phyloP scores from a whole-genome alignment of 2,797 vertebrate species.

The Malurus splendens region DNA sequence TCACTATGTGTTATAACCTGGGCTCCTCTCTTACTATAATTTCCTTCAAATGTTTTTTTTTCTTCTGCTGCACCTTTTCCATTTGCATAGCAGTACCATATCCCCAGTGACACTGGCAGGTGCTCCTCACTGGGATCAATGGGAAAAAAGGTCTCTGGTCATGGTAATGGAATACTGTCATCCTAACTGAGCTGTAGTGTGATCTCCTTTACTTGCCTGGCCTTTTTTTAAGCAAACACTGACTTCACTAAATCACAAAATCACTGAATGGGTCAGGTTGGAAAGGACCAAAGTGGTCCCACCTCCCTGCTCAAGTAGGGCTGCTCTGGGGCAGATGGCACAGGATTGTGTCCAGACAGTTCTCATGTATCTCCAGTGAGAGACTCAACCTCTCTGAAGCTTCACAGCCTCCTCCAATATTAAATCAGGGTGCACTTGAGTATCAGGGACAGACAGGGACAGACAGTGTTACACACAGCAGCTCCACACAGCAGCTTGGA shows the following conservation, averaged over 20 bases:
- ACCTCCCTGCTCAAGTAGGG: background rate
- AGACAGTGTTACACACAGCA: background rate
- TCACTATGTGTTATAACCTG: background rate
- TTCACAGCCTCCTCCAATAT: background rate
- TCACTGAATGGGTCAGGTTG: background rate
- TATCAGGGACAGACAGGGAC: background rate
- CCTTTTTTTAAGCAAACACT: background rate
- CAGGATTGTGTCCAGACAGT: background rate
- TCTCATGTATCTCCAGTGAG: background rate
- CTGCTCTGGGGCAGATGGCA: background rate
- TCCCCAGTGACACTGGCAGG: background rate
- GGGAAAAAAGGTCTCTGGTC: background rate
- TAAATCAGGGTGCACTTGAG: background rate
- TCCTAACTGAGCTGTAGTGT: background rate
- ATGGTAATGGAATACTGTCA: rapidly evolving
- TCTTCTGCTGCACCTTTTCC: background rate
- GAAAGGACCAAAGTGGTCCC: background rate
- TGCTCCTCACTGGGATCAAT: background rate
- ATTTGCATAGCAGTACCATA: background rate
- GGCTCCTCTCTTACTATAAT: background rate
- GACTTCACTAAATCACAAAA: background rate
- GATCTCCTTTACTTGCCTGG: background rate
- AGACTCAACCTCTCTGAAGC: background rate
- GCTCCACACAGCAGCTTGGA: background rate
- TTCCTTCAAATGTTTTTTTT: background rate